Evolutionary conservation across 2,797 vertebrate genomes (phyloP), one percentile per base, ranked within the genome.

Genomic region (Xiphophorus birchmanni): DNA sequence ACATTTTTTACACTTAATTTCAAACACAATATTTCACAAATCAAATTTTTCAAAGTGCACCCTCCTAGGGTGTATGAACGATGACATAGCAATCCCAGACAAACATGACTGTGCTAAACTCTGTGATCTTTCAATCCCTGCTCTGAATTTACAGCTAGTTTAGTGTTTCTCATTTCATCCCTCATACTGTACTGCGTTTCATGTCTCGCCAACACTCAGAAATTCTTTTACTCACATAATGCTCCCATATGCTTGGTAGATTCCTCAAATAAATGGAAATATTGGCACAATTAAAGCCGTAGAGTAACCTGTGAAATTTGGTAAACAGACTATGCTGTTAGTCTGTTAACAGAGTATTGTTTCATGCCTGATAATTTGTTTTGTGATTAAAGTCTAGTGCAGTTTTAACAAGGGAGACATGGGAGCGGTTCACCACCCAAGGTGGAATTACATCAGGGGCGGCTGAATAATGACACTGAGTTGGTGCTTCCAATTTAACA

Each of bases 161-260:
- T 81, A 77, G 72, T 85, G 89, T 88, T 91, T 92, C 76, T 23
- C 75, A 87, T 90, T 88, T 86, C 84, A 92, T 92, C 80, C 80
- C 82, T 86, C 76, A 60, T 75, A 67, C 47, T 82, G 79, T 58
- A 79, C 83, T 89, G 78, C 74, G 87, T 93, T 82, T 94, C 67
- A 93, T 90, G 87, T 91, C 89, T 74, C 29, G 89, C 92, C 93
- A 94, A 83, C 80, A 86, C 81, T 84, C 54, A 44, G 81, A 76
- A 84, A 76, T 47, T 18, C n/a, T 76, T 90, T 87, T 77, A 78
- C 77, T 91, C 88, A 86, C 87, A 92, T 92, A 79, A 84, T 86
- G 90, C 77, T 86, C 86, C 90, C 91, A 94, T 92, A 92, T 93
- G 94, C 77, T 88, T 21, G 6, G 84, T 73, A 88, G 78, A 80